Evolutionary conservation across 2,888 invertebrate species (phyloP), one percentile per base, ranked within the genome.

Genomic region (Ormyrus pomaceus): DNA sequence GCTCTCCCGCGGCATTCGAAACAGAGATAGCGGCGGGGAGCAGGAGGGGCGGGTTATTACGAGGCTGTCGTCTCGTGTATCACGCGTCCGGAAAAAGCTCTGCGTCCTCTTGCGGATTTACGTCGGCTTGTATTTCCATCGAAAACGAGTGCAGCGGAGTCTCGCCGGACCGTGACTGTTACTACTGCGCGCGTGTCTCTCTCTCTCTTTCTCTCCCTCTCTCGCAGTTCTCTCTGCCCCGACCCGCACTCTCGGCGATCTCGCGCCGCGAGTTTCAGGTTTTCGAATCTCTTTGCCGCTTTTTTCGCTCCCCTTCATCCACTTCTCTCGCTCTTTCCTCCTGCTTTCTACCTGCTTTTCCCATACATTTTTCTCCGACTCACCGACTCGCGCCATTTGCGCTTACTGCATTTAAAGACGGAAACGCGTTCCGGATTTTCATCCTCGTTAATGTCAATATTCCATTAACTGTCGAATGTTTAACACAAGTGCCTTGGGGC

Each of bases 61-160:
- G 82, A 74, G 75, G 70, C 83, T 82, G 83, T 83, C 83, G 83
- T 81, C 81, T 82, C 83, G 79, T 80, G 81, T 81, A 81, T 82
- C 82, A 72, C 81, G 77, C 76, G 73, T 74, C 46, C 64, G 65
- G 79, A 81, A 83, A 84, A 84, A 83, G 80, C 82, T 81, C 80
- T 68, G 79, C 78, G 80, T 83, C 69, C 79, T 74, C 74, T 53
- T 58, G 75, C 79, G 84, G 84, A 82, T 84, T 83, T 82, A 80
- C 81, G 84, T 84, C 83, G 82, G 83, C 83, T 85, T 83, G 83
- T 82, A 83, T 85, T 84, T 84, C 82, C 83, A 84, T 85, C 82
- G 83, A 83, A 83, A 75, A 77, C 82, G 82, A 83, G 69, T 79
- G 76, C 71, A 72, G 55, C 51, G 71, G 65, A 48, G 77, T 77